Percentiles rank a stretch among this genome's conserved stretches.
Evolutionary conservation across 2,797 vertebrate species (phyloP).

Genomic region (Gymnothorax reevesii): DNA sequence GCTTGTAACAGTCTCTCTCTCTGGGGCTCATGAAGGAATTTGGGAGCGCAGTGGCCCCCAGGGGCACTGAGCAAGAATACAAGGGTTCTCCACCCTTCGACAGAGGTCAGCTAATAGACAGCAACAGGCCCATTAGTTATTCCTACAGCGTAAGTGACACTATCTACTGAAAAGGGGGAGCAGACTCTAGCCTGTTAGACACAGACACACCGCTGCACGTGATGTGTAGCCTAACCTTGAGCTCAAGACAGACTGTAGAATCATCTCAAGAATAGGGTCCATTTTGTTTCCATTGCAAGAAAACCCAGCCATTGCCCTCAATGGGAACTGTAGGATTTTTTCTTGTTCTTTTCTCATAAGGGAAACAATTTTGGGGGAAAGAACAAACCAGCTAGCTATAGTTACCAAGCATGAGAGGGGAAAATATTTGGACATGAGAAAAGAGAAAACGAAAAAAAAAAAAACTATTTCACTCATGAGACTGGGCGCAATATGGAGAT

Average conservation of each 20-base stretch:
- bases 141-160: slow-evolving; percentile 36
- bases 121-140: slow-evolving; percentile 42
- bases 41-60: background rate
- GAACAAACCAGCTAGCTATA: no score
- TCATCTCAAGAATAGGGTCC: no score
- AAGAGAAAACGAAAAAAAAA: no score
- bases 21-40: background rate
- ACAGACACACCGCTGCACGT: background rate
- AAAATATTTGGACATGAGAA: no score
- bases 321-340: no score
- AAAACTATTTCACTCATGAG: no score
- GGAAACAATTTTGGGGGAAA: no score
- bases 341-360: no score
- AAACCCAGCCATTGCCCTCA: no score
- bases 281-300: no score
- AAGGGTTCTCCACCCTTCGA: slow-evolving; percentile 55
- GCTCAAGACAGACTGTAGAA: background rate
- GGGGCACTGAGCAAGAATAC: slow-evolving; percentile 22
- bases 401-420: no score
- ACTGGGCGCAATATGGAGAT: no score
- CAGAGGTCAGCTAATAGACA: slow-evolving; percentile 54
- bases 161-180: background rate
- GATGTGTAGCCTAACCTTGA: background rate
- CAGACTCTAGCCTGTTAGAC: background rate
- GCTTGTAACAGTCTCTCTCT: slow-evolving; percentile 35